These are phyloP conservation scores for Cheiracanthium punctorium DNA, from an alignment of 2,888 invertebrate species.

Conservation along the genomic window DNA sequence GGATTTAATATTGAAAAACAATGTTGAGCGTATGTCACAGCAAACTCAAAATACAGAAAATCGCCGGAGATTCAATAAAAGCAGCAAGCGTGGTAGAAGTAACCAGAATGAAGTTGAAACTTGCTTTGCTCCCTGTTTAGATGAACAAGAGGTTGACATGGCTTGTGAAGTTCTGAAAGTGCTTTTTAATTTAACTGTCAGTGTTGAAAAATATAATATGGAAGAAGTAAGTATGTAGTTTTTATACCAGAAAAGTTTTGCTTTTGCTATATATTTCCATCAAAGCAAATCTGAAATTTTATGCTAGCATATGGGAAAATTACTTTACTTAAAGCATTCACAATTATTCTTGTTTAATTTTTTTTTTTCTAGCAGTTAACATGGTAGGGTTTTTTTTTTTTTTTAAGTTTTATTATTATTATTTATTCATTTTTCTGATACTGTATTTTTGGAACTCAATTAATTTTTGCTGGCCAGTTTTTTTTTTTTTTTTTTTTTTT, in stretches of 20 bases:
- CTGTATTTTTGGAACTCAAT: too few relatives aligned
- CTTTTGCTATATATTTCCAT: too few relatives aligned
- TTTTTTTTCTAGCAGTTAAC: background rate
- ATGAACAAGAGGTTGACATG: constrained; percentile 76
- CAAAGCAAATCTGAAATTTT: too few relatives aligned
- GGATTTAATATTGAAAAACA: constrained; percentile 76
- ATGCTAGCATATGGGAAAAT: too few relatives aligned
- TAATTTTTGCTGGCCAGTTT: too few relatives aligned
- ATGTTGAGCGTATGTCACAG: constrained; percentile 63
- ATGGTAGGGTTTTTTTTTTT: too few relatives aligned
- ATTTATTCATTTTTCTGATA: too few relatives aligned
- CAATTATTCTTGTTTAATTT: too few relatives aligned
- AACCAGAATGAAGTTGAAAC: constrained; percentile 15
- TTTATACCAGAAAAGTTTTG: too few relatives aligned
- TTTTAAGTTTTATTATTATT: too few relatives aligned
- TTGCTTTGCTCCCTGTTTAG: constrained; percentile 72
- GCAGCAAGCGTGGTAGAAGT: constrained; percentile 33
- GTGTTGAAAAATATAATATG: constrained; percentile 76
- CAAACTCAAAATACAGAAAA: constrained; percentile 2
- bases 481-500: too few relatives aligned
- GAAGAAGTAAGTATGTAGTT: constrained; percentile 75
- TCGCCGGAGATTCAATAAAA: constrained; percentile 23
- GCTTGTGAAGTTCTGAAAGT: constrained; percentile 78
- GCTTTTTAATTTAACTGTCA: constrained; percentile 77
- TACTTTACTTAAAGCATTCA: too few relatives aligned